Conservation (phyloP, 2,113 vertebrate genomes). For the Sinosuthora webbiana region DNA sequence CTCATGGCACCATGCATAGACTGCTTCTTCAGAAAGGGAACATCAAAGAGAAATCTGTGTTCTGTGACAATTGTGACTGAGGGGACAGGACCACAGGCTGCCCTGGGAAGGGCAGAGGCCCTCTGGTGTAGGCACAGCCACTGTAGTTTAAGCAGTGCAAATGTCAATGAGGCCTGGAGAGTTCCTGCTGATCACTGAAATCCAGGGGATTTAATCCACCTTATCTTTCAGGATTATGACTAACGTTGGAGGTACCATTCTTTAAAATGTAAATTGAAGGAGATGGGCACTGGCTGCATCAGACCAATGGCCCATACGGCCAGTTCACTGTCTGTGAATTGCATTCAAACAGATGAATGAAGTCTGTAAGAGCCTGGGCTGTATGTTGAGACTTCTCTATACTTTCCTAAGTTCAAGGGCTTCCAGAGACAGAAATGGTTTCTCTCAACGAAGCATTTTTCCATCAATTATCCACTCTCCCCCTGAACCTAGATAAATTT, state of each 20-base stretch:
- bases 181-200: not conserved
- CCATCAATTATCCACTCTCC: not conserved
- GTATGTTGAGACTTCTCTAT: not conserved
- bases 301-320: not conserved
- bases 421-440: not conserved
- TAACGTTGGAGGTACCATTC: not conserved
- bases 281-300: not conserved
- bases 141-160: not conserved
- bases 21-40: not conserved
- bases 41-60: not conserved
- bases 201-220: not conserved
- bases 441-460: not conserved
- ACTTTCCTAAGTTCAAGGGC: not conserved
- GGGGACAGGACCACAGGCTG: not conserved
- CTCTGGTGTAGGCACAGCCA: not conserved
- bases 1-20: rapidly evolving
- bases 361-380: not conserved
- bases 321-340: not conserved
- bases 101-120: not conserved
- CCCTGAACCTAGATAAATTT: not conserved
- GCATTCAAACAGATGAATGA: not conserved
- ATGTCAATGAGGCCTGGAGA: not conserved
- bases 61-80: not conserved
- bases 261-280: not conserved
- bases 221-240: not conserved